Base-by-base conservation (phyloP, 2,797 vertebrate species). In the Leuciscus waleckii region DNA sequence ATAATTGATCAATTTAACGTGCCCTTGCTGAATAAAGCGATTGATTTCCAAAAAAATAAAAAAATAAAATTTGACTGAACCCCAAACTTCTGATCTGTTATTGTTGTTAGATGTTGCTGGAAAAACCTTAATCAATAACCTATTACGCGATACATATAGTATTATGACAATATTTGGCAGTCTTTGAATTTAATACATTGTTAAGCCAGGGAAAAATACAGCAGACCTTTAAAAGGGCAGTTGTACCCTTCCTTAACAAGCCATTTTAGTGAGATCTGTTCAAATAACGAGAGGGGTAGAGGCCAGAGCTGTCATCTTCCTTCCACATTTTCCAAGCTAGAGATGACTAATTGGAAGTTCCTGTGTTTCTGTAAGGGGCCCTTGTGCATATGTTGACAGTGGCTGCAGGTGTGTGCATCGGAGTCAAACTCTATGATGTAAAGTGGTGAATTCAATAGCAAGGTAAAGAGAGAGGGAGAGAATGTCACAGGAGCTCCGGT, bases 381-480 rank as follows among this genome's bases (percentile, higher is more conserved):
- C 61, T 9, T 9, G 51, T 68, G 49, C 61, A 77, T 76, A 76
- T 77, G 83, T 80, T 85, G 86, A 87, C 68, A 80, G 41, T 65
- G 83, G 69, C 69, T 85, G 49, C 77, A 84, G 83, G 56, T 83
- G 79, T 91, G 54, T 70, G 87, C 91, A 91, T 87, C 84, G 86
- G 88, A 88, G 88, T 85, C 92, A 89, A 90, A 89, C 90, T 88
- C 81, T 26, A n/a, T 67, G 85, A 89, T 93, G 92, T 92, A 92
- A 84, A 92, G 89, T 85, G 87, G 89, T 11, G 92, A 92, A 92
- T 91, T 86, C 87, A 89, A 93, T 92, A 92, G 91, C 88, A 79
- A 54, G 82, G 71, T 89, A 87, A 80, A 84, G 85, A 51, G 83
- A 87, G 46, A 46, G 37, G 7, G 87, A 87, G 58, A 87, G 81